phyloP scores from a whole-genome alignment of 2,888 invertebrate species.

The Diarsia dahlii region DNA sequence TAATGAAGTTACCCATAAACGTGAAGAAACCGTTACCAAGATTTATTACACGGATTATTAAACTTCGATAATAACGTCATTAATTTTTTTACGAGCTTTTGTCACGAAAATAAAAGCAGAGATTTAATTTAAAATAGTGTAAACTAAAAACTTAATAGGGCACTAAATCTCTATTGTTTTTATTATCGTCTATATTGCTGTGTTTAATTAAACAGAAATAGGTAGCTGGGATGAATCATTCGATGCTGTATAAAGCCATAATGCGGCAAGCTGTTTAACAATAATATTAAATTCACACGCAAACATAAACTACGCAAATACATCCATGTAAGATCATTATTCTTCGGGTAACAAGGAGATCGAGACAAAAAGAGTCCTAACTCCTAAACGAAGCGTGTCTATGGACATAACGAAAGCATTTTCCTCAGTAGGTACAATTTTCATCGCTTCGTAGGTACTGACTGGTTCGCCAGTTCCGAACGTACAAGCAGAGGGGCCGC shows the following conservation, averaged over 20 bases:
- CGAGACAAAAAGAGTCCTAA: conserved; percentile 33
- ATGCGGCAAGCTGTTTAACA: conserved; percentile 14
- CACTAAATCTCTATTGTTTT: conserved; percentile 16
- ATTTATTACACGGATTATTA: conserved; percentile 45
- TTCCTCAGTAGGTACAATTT: conserved; percentile 81
- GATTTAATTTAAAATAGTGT: conserved; percentile 13
- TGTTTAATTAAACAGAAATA: conserved; percentile 49
- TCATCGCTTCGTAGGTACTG: conserved; percentile 67
- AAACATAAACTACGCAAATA: conserved; percentile 26
- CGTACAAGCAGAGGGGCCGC: conserved; percentile 65
- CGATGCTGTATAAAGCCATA: conserved; percentile 18
- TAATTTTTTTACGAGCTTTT: conserved; percentile 19
- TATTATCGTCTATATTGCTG: not conserved
- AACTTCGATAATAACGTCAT: conserved; percentile 26
- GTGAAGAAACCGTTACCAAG: conserved; percentile 2
- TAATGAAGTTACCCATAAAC: conserved; percentile 24
- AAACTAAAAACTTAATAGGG: not conserved
- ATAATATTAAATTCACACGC: conserved; percentile 36
- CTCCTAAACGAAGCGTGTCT: conserved; percentile 16
- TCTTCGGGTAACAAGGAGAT: conserved; percentile 30
- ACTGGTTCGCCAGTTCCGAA: conserved; percentile 72
- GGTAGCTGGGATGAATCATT: conserved; percentile 40
- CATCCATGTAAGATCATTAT: conserved; percentile 4
- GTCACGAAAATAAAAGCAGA: conserved; percentile 17
- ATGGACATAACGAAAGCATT: conserved; percentile 77